Percentiles rank a stretch among this genome's conserved stretches.
phyloP scores from a whole-genome alignment of 2,797 vertebrate genomes.

The Sebastes ruberrimus region DNA sequence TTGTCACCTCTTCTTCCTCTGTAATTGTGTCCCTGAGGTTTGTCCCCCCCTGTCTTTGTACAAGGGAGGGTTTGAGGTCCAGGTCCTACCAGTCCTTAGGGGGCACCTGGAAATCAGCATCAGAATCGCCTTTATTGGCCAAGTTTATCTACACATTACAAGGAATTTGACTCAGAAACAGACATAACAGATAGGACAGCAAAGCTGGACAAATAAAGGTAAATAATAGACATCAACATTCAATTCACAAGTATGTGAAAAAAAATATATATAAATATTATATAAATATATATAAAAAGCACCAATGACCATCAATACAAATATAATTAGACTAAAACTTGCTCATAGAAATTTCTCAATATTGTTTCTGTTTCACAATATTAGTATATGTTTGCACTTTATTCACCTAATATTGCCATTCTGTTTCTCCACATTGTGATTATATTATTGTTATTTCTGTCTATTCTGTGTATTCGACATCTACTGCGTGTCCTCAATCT shows the following conservation, averaged over 20 bases:
- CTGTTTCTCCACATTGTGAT: neutral
- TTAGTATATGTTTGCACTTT: neutral
- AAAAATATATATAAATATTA: no score
- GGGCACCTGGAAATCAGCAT: neutral
- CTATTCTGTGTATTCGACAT: neutral
- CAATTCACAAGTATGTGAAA: no score
- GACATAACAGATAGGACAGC: no score
- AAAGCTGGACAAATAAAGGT: no score
- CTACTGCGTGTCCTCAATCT: neutral
- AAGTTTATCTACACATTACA: no score
- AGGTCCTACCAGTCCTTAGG: neutral
- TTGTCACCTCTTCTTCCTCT: neutral
- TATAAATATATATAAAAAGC: no score
- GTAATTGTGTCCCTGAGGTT: neutral
- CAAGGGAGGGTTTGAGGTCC: neutral
- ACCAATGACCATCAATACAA: no score
- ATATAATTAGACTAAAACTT: no score
- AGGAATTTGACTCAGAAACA: no score
- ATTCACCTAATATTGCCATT: neutral
- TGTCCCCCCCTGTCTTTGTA: neutral
- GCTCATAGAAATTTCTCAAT: neutral
- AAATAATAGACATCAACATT: rapidly evolving
- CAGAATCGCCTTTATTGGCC: no score
- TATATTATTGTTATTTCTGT: neutral
- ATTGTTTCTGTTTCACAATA: neutral